Percentiles rank a stretch among this genome's conserved stretches.
Conservation (phyloP, 2,888 invertebrate genomes). For the Eurytoma californica region DNA sequence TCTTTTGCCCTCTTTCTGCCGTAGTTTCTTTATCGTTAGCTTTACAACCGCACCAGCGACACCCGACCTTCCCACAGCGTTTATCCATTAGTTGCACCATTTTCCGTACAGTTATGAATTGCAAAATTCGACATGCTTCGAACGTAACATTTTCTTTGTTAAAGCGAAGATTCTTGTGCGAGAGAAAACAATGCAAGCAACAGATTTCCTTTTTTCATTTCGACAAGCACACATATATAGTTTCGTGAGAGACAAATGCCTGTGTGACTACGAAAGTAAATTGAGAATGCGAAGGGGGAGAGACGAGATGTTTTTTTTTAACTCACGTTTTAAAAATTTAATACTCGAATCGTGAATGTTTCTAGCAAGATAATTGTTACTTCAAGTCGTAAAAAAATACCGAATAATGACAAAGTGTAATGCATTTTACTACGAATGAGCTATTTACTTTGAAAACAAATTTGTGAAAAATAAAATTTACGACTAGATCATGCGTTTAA, state of each 20-base stretch:
- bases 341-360: slow-evolving; percentile 1
- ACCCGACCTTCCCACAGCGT: background rate
- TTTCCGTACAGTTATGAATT: too few relatives aligned
- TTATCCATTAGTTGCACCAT: background rate
- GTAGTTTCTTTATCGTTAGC: slow-evolving; percentile 15
- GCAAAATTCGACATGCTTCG: background rate
- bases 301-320: slow-evolving; percentile 48
- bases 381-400: background rate
- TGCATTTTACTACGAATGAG: slow-evolving; percentile 16
- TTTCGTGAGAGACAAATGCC: slow-evolving; percentile 45
- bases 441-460: too few relatives aligned
- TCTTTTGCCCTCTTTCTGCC: slow-evolving; percentile 31
- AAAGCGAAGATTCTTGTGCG: background rate
- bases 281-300: slow-evolving; percentile 54
- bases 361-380: slow-evolving; percentile 6
- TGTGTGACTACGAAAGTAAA: slow-evolving; percentile 18
- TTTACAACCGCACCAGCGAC: background rate
- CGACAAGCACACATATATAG: background rate
- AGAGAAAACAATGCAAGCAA: slow-evolving; percentile 9
- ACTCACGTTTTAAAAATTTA: background rate
- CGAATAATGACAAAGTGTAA: slow-evolving; percentile 1
- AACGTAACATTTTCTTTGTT: background rate
- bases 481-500: slow-evolving; percentile 42
- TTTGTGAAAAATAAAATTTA: slow-evolving; percentile 3
- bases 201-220: background rate